Evolutionary conservation across 2,113 vertebrate genomes (phyloP).

Genomic region (Struthidea cinerea): DNA sequence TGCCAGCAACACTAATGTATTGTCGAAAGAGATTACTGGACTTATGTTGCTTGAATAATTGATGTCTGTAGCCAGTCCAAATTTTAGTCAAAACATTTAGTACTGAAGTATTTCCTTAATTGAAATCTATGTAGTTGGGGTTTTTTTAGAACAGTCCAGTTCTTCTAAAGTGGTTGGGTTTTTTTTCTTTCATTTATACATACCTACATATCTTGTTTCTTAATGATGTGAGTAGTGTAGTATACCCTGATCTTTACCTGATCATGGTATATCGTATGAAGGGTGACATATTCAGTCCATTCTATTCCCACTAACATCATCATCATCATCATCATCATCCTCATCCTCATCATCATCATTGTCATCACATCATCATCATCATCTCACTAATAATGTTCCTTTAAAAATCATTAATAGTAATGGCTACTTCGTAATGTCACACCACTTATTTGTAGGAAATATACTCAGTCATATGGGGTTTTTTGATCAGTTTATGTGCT

Average conservation of each 20-base stretch:
- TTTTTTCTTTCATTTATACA: background rate
- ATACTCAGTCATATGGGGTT: background rate
- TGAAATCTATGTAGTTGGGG: background rate
- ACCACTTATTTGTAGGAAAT: background rate
- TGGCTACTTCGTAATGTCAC: background rate
- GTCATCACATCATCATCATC: too few relatives aligned
- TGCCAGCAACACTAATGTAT: background rate
- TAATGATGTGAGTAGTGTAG: background rate
- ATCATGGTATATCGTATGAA: accelerated
- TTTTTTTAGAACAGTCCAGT: background rate
- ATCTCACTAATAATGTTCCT: background rate
- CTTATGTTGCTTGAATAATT: background rate
- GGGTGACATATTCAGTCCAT: background rate
- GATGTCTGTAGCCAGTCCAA: background rate
- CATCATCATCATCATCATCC: too few relatives aligned
- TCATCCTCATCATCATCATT: background rate
- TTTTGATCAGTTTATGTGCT: background rate
- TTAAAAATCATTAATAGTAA: background rate
- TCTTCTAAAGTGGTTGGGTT: background rate
- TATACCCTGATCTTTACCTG: background rate
- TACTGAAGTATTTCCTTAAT: background rate
- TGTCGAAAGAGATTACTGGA: background rate
- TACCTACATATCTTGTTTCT: background rate
- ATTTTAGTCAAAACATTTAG: background rate
- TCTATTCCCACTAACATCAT: background rate